phyloP scores from a whole-genome alignment of 2,113 vertebrate species.

The Petaurus breviceps region DNA sequence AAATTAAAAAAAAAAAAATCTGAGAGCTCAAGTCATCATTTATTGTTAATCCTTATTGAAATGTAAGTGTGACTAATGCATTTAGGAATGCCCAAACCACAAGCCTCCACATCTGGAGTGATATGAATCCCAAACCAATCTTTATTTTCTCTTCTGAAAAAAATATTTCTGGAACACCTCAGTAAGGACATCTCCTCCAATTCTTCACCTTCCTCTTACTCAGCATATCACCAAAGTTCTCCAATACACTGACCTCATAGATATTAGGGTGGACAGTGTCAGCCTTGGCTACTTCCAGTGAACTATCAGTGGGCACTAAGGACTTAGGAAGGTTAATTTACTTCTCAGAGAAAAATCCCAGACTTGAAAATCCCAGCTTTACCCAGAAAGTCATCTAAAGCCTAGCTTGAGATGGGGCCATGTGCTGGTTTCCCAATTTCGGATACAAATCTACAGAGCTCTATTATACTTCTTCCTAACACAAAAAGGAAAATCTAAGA shows the following conservation, averaged over 20 bases:
- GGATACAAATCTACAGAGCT: background rate
- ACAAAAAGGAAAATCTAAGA: no score
- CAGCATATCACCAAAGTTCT: background rate
- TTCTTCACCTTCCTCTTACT: background rate
- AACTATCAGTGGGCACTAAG: no score
- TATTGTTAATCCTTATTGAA: background rate
- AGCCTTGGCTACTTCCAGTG: background rate
- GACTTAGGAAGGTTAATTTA: background rate
- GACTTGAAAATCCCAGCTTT: background rate
- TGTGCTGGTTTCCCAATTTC: no score
- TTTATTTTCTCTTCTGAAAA: background rate
- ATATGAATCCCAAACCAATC: background rate
- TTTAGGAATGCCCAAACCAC: background rate
- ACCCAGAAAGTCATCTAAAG: background rate
- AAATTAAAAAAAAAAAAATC: background rate
- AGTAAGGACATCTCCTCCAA: background rate
- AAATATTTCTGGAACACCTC: background rate
- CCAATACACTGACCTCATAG: background rate
- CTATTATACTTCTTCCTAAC: background rate
- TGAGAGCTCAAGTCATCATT: background rate
- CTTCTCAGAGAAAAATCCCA: background rate
- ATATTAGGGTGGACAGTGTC: background rate
- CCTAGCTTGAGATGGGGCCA: no score
- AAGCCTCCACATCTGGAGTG: background rate
- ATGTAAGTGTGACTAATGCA: background rate